Conservation (phyloP, 1,140 invertebrate genomes). For the Microplitis mediator region DNA sequence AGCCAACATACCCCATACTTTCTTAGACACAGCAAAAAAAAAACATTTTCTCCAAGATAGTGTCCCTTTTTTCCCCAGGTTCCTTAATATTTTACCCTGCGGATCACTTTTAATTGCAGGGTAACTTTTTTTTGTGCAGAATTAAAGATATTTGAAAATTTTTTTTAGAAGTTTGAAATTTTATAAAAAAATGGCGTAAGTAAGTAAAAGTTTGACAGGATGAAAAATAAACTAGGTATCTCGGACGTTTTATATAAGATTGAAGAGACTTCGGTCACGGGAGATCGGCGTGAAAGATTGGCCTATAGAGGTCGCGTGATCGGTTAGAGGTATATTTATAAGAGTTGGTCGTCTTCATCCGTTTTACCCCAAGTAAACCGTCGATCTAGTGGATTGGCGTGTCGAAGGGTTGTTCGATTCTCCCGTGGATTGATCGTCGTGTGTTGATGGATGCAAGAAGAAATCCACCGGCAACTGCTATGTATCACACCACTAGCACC, state of each 20-base stretch:
- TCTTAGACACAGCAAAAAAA: too few species aligned
- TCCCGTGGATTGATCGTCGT: conserved; percentile 18
- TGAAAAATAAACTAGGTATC: conserved; percentile 16
- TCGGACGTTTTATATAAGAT: conserved; percentile 3
- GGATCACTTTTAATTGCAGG: too few species aligned
- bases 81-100: too few species aligned
- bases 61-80: too few species aligned
- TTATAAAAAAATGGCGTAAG: not conserved
- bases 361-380: conserved; percentile 2
- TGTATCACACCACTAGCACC: not conserved
- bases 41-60: too few species aligned
- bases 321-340: not conserved
- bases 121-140: too few species aligned
- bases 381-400: conserved; percentile 17
- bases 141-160: too few species aligned
- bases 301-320: conserved; percentile 1
- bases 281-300: conserved; percentile 15
- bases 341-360: conserved; percentile 7
- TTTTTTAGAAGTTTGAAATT: not conserved
- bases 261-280: conserved; percentile 18
- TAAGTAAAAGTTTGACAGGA: not conserved
- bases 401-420: conserved; percentile 18
- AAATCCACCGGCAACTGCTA: not conserved
- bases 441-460: conserved; percentile 18
- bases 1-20: too few species aligned